Percentiles rank a stretch among this genome's conserved stretches.
These are phyloP conservation scores for Microtus montanus DNA, from an alignment of 2,113 vertebrate species.

Conservation along the genomic window DNA sequence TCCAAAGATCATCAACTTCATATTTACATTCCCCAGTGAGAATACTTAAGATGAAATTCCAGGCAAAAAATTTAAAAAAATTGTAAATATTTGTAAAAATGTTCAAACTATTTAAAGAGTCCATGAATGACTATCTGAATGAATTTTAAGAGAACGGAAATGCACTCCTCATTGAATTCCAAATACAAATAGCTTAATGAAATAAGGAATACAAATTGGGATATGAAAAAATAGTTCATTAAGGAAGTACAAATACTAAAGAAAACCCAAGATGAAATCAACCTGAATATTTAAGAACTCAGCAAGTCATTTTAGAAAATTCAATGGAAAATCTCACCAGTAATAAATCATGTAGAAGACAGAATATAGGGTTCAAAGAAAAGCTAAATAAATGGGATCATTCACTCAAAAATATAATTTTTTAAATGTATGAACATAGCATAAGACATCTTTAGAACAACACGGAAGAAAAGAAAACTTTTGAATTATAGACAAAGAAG, in stretches of 20 bases:
- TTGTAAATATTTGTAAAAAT: background rate
- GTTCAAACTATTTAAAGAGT: background rate
- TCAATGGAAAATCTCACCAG: background rate
- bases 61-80: background rate
- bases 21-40: background rate
- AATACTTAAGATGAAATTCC: background rate
- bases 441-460: background rate
- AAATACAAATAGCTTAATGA: background rate
- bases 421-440: background rate
- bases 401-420: background rate
- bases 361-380: background rate
- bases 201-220: background rate
- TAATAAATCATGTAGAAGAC: background rate
- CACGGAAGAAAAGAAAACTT: background rate
- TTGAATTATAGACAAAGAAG: background rate
- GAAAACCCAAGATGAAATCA: background rate
- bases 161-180: background rate
- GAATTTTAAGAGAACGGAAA: background rate
- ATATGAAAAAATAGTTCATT: background rate
- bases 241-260: background rate
- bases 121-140: background rate
- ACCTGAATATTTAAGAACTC: background rate
- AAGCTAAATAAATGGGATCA: background rate
- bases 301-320: background rate
- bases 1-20: background rate